Base-by-base conservation (phyloP, 2,888 invertebrate genomes). In the Drosophila paramelanica region DNA sequence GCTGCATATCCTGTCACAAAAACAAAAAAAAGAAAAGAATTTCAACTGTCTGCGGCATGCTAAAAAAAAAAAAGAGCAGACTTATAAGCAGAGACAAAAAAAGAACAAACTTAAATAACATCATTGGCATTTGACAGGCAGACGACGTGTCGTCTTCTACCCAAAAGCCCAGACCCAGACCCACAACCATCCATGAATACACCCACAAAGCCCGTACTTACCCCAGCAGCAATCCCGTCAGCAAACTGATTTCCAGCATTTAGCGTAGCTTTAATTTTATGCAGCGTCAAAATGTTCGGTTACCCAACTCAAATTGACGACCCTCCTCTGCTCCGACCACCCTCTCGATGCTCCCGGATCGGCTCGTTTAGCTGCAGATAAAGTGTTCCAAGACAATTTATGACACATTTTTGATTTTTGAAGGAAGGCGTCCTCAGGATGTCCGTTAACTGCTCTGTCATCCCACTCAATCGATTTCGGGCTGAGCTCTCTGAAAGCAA, bases 111-210 rank as follows among this genome's bases (percentile, higher is more conserved):
- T 74, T 79, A 75, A 77, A 73, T 65, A 73, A 75, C 77, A 71
- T 79, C 75, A 82, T 79, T 77, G 80, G 73, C 85, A 84, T 81
- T 74, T 82, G 82, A 84, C 82, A 79, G 82, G 64, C 85, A 77
- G 79, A 67, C 74, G 71, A 68, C 64, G 53, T 60, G 61, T 56
- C 61, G 43, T 53, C 68, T 46, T 56, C 51, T 38, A 45, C 20
- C 20, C 49, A 36, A 14, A 42, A 17, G 17, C 17, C 17, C 17
- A 17, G 17, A 17, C 17, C 17, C 17, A 17, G 17, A 17, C 17
- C 17, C 17, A 17, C 17, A 17, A 17, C 17, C 17, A 17, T 0
- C 17, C 23, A 4, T 23, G 23, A 23, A 27, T 33, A 25, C 45
- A 36, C 45, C 5, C 50, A 42, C 14, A 2, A 11, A 5, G 7